Evolutionary conservation across 2,113 vertebrate species (phyloP).

Genomic region (Dicrurus megarhynchus): DNA sequence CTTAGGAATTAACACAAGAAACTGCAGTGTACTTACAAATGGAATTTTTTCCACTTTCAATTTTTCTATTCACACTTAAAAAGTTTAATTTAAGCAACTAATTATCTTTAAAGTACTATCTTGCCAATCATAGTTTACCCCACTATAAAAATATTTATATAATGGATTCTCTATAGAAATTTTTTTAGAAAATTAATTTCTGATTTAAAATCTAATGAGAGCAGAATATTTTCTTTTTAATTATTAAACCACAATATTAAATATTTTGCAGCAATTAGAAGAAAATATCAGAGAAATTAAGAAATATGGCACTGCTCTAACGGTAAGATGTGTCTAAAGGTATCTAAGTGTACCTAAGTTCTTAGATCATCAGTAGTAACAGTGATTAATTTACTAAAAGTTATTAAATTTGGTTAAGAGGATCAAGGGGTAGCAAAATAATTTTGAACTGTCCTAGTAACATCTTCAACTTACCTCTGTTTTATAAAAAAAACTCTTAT

Average conservation of each 20-base stretch:
- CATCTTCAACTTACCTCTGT: not conserved
- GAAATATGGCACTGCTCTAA: not conserved
- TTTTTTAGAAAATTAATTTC: not conserved
- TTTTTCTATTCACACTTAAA: not conserved
- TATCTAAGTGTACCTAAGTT: not conserved
- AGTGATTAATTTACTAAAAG: not conserved
- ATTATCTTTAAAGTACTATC: not conserved
- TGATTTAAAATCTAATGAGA: not conserved
- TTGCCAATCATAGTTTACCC: not conserved
- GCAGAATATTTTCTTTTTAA: not conserved
- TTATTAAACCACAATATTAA: fast-evolving
- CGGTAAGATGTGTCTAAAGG: not conserved
- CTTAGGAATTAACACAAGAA: not conserved
- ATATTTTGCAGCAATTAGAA: not conserved
- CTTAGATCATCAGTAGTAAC: not conserved
- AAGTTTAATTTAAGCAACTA: fast-evolving
- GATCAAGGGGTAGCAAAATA: not conserved
- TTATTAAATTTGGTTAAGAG: not conserved
- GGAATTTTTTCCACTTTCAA: not conserved
- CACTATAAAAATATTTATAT: not conserved
- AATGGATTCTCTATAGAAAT: fast-evolving
- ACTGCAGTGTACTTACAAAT: not conserved
- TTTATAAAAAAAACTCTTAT: not conserved
- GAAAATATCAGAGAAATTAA: not conserved
- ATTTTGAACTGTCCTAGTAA: not conserved